Evolutionary conservation across 23 tunicate species (phyloP).

Genomic region (Trididemnum nubilum): DNA sequence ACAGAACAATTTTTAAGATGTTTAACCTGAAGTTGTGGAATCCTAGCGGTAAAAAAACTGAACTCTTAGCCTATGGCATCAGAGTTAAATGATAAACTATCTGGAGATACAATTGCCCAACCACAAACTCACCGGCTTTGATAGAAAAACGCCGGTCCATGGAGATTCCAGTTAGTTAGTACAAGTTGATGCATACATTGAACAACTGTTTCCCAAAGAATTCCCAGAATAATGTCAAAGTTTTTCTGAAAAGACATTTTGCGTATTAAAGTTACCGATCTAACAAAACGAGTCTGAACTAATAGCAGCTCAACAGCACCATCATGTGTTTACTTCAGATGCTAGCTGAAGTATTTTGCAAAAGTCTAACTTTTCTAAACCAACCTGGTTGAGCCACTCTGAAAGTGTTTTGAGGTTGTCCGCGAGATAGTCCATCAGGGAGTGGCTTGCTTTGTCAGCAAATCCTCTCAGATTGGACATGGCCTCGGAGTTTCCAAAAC

Average conservation of each 20-base stretch:
- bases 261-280: too few species aligned
- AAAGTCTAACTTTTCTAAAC: too few species aligned
- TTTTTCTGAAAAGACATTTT: slow-evolving; percentile 50
- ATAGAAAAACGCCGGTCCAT: slow-evolving; percentile 48
- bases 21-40: too few species aligned
- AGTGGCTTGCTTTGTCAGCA: slow-evolving; percentile 48
- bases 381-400: slow-evolving; percentile 75
- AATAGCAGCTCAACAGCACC: too few species aligned
- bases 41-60: too few species aligned
- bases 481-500: slow-evolving; percentile 5
- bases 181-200: slow-evolving; percentile 26
- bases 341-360: too few species aligned
- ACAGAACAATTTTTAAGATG: too few species aligned
- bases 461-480: background rate
- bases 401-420: slow-evolving; percentile 46
- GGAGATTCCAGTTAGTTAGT: slow-evolving; percentile 16
- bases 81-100: too few species aligned
- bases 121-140: slow-evolving; percentile 53
- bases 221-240: slow-evolving; percentile 40
- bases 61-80: too few species aligned
- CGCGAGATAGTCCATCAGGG: slow-evolving; percentile 66
- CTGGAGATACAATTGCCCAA: too few species aligned
- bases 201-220: slow-evolving; percentile 50
- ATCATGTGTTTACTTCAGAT: too few species aligned
- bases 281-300: too few species aligned